phyloP scores from a whole-genome alignment of 1,140 invertebrate genomes.

The Goniozus legneri region DNA sequence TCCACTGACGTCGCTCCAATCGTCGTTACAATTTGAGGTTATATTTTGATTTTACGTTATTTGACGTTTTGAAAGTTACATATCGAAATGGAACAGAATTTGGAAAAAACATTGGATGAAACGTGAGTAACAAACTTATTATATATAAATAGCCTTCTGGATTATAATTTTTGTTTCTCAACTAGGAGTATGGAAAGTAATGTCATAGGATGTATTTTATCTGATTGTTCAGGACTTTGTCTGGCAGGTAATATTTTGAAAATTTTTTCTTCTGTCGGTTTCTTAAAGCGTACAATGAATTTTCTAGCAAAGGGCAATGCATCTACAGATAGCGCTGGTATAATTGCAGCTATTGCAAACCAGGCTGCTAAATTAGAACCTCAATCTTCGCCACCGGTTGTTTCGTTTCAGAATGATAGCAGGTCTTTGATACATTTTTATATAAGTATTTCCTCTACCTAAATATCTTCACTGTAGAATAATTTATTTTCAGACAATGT shows the following conservation, averaged over 20 bases:
- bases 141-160: background rate
- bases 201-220: constrained; percentile 44
- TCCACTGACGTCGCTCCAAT: too few relatives aligned
- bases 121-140: constrained; percentile 35
- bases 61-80: too few relatives aligned
- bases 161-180: constrained; percentile 8
- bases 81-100: constrained; percentile 49
- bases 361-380: constrained; percentile 49
- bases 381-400: constrained; percentile 36
- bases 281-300: background rate
- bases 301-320: constrained; percentile 45
- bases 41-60: too few relatives aligned
- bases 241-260: constrained; percentile 46
- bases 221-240: constrained; percentile 49
- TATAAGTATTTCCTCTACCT: background rate
- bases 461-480: constrained; percentile 13
- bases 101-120: constrained; percentile 47
- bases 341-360: constrained; percentile 50
- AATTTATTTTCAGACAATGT: constrained; percentile 39
- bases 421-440: constrained; percentile 27
- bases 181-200: constrained; percentile 34
- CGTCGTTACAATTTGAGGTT: too few relatives aligned
- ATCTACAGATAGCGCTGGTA: constrained; percentile 46
- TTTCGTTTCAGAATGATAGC: constrained; percentile 46
- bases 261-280: too few relatives aligned